Conservation (phyloP, 2,888 invertebrate genomes). For the Metallyticus violacea region DNA sequence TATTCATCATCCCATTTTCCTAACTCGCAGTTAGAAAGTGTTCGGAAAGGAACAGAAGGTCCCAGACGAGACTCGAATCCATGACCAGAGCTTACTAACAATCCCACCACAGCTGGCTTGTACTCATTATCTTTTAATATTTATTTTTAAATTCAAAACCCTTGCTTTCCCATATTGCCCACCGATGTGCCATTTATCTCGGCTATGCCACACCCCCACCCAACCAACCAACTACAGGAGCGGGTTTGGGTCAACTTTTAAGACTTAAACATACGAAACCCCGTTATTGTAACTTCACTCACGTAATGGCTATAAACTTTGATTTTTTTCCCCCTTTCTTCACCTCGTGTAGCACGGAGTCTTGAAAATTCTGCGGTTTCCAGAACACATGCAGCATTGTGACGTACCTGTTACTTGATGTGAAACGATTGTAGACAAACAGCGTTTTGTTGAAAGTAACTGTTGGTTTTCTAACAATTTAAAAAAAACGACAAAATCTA, state of each 20-base stretch:
- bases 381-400: too few relatives aligned
- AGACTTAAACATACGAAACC: neutral
- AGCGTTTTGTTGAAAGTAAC: too few relatives aligned
- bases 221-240: neutral
- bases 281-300: neutral
- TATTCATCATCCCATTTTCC: too few relatives aligned
- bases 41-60: too few relatives aligned
- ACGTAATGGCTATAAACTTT: neutral
- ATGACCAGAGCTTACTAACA: too few relatives aligned
- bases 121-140: neutral
- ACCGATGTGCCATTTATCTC: neutral
- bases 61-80: too few relatives aligned
- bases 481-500: too few relatives aligned
- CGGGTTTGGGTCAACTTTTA: neutral
- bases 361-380: neutral
- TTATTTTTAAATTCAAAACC: neutral
- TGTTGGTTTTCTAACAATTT: too few relatives aligned
- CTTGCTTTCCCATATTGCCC: neutral
- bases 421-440: too few relatives aligned
- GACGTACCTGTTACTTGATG: too few relatives aligned
- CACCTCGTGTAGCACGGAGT: neutral
- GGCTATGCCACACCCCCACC: neutral
- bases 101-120: too few relatives aligned
- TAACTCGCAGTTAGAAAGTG: too few relatives aligned
- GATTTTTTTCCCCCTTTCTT: neutral